Evolutionary conservation across 2,888 invertebrate species (phyloP).

Genomic region (Tortrix viridana): DNA sequence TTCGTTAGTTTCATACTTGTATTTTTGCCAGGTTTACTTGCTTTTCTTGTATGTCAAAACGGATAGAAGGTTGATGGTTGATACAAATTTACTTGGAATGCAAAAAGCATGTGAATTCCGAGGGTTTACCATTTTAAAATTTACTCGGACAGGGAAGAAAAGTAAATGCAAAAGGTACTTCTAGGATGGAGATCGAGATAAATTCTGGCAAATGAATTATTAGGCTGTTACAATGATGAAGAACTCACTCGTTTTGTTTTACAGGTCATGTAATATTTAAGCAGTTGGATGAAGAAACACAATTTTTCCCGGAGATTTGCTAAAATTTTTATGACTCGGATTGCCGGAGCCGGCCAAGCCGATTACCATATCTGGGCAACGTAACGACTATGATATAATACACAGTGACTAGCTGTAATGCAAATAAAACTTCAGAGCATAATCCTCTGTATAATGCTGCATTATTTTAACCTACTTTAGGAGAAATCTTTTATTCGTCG

Average conservation of each 20-base stretch:
- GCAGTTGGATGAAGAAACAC: slow-evolving; percentile 45
- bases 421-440: slow-evolving; percentile 40
- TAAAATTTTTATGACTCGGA: slow-evolving; percentile 50
- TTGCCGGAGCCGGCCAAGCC: slow-evolving; percentile 48
- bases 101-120: background rate
- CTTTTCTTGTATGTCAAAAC: too few species aligned
- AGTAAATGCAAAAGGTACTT: too few species aligned
- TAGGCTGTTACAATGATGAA: too few species aligned
- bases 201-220: too few species aligned
- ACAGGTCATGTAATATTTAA: slow-evolving; percentile 33
- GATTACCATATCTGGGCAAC: slow-evolving; percentile 55
- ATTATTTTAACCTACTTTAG: slow-evolving; percentile 37
- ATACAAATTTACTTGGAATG: background rate
- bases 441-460: slow-evolving; percentile 35
- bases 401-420: slow-evolving; percentile 40
- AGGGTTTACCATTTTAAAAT: too few species aligned
- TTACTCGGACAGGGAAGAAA: too few species aligned
- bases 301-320: slow-evolving; percentile 51
- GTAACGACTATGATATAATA: slow-evolving; percentile 46
- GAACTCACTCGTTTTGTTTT: slow-evolving; percentile 4
- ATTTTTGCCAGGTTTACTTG: too few species aligned
- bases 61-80: too few species aligned
- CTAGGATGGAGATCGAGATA: too few species aligned
- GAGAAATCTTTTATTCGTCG: slow-evolving; percentile 10
- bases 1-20: background rate